Evolutionary conservation across 2,888 invertebrate species (phyloP).

Genomic region (Hesperia comma): DNA sequence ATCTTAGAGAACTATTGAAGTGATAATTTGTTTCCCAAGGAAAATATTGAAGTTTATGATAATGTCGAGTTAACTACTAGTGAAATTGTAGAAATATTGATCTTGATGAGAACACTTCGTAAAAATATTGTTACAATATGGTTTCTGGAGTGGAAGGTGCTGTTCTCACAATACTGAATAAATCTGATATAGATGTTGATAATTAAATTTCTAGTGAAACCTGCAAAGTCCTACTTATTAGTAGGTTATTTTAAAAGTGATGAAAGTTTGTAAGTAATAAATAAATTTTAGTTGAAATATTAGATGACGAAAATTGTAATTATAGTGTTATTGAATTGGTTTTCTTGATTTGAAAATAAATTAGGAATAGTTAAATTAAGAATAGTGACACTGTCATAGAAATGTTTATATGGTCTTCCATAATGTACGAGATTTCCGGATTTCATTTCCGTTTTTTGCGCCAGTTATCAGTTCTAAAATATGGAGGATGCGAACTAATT

Average conservation of each 20-base stretch:
- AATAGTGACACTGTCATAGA: constrained; percentile 45
- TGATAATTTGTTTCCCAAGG: constrained; percentile 81
- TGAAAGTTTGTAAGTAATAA: constrained; percentile 29
- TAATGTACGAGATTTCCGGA: constrained; percentile 66
- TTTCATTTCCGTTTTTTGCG: constrained; percentile 59
- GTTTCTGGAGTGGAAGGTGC: constrained; percentile 37
- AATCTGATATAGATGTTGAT: constrained; percentile 36
- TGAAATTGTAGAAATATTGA: constrained; percentile 62
- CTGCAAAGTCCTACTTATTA: constrained; percentile 26
- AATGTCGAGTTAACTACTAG: constrained; percentile 77
- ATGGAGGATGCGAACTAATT: constrained; percentile 45
- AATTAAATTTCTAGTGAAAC: constrained; percentile 39
- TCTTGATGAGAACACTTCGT: constrained; percentile 53
- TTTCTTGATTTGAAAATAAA: constrained; percentile 23
- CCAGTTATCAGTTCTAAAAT: constrained; percentile 51
- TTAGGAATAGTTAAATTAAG: constrained; percentile 34
- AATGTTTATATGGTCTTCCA: constrained; percentile 74
- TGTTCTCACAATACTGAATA: constrained; percentile 46
- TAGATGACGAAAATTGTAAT: constrained; percentile 30
- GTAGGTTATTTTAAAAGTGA: constrained; percentile 32
- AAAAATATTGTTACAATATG: constrained; percentile 40
- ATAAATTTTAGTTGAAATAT: constrained; percentile 27
- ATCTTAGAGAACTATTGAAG: constrained; percentile 79
- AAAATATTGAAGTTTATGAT: constrained; percentile 79
- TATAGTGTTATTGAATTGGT: constrained; percentile 25